Conservation (phyloP, 2,888 invertebrate species). For the Bursaphelenchus okinawaensis region DNA sequence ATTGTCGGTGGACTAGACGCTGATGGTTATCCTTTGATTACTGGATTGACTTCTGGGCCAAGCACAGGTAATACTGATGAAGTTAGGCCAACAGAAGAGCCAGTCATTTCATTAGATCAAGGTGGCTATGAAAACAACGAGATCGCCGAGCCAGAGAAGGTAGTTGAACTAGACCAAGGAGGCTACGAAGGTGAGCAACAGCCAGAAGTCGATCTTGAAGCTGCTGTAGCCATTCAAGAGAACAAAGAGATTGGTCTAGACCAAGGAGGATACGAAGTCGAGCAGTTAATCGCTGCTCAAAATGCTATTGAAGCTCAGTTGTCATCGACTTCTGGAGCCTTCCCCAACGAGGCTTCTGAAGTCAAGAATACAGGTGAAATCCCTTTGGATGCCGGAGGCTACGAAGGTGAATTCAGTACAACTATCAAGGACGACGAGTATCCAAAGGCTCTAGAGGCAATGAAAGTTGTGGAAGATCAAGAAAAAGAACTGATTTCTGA, state of each 20-base stretch:
- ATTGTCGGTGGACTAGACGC: conserved; percentile 3
- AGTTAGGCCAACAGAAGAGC: neutral
- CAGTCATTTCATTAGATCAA: neutral
- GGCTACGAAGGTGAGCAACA: neutral
- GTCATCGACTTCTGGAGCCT: neutral
- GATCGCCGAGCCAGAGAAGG: neutral
- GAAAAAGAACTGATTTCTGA: neutral
- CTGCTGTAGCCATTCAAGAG: neutral
- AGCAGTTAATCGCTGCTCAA: neutral
- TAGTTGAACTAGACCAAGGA: neutral
- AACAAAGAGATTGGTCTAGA: neutral
- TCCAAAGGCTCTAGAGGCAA: neutral
- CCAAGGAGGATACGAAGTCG: neutral
- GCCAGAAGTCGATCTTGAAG: neutral
- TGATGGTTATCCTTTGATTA: conserved; percentile 3
- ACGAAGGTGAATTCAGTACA: neutral
- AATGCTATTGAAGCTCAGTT: neutral
- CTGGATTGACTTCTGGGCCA: neutral
- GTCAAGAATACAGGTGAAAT: no score
- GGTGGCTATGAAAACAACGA: neutral
- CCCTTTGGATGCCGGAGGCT: neutral
- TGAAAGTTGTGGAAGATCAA: neutral
- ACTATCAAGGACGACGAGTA: neutral
- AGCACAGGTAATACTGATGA: neutral
- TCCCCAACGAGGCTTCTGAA: no score